phyloP scores from a whole-genome alignment of 2,888 invertebrate genomes.

The Tetanocera ferruginea region DNA sequence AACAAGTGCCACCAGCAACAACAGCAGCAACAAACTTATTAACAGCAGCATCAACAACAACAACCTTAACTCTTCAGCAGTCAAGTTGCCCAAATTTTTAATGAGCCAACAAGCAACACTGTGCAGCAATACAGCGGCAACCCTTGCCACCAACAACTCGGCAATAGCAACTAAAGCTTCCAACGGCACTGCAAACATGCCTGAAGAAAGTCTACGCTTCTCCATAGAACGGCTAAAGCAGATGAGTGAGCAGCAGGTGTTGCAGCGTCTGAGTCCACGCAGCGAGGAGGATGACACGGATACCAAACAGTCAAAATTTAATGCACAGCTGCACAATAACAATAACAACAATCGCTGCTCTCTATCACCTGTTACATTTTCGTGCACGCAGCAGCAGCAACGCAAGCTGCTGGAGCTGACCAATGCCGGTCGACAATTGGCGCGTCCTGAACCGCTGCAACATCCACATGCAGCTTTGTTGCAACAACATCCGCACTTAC shows the following conservation, averaged over 20 bases:
- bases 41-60: constrained; percentile 35
- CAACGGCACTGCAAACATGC: constrained; percentile 31
- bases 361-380: constrained; percentile 53
- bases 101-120: constrained; percentile 50
- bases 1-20: constrained; percentile 33
- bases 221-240: constrained; percentile 69
- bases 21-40: constrained; percentile 38
- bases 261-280: constrained; percentile 66
- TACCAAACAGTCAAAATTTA: constrained; percentile 42
- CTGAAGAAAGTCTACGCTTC: constrained; percentile 61
- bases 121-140: constrained; percentile 34
- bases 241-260: constrained; percentile 63
- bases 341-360: constrained; percentile 51
- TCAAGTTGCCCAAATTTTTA: constrained; percentile 62
- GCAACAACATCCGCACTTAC: constrained; percentile 63
- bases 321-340: constrained; percentile 51
- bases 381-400: constrained; percentile 45
- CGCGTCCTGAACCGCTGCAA: constrained; percentile 65
- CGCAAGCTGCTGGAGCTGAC: constrained; percentile 62
- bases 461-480: constrained; percentile 64
- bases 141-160: constrained; percentile 28
- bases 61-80: constrained; percentile 48
- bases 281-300: constrained; percentile 45
- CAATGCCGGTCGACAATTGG: constrained; percentile 57
- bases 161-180: neutral